These are phyloP conservation scores for Osedax fenrisi DNA, from an alignment of 2,888 invertebrate genomes.

Conservation along the genomic window DNA sequence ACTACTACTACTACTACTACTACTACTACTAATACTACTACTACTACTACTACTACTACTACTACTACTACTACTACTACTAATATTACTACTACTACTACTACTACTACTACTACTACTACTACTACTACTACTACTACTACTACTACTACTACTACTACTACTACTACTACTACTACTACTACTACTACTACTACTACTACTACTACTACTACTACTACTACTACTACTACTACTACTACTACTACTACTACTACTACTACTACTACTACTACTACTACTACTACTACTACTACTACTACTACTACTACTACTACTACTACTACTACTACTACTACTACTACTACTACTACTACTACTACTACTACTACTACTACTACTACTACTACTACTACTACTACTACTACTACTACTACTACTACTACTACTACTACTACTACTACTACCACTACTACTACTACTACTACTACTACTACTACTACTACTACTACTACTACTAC, in stretches of 20 bases:
- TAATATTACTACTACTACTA: not conserved
- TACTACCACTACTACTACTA: not conserved
- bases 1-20: not conserved
- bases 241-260: not conserved
- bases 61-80: not conserved
- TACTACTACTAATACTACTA: no score
- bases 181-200: not conserved
- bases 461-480: not conserved
- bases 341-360: not conserved
- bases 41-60: not conserved
- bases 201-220: not conserved
- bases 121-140: not conserved
- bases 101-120: not conserved
- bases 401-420: slow-evolving; percentile 2
- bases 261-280: slow-evolving; percentile 2
- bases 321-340: slow-evolving; percentile 2
- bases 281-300: not conserved
- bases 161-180: not conserved
- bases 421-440: not conserved
- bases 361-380: not conserved
- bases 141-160: not conserved
- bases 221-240: not conserved
- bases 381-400: not conserved
- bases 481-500: not conserved
- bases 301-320: not conserved